Evolutionary conservation across 2,113 vertebrate genomes (phyloP).

Genomic region (Mungos mungo): DNA sequence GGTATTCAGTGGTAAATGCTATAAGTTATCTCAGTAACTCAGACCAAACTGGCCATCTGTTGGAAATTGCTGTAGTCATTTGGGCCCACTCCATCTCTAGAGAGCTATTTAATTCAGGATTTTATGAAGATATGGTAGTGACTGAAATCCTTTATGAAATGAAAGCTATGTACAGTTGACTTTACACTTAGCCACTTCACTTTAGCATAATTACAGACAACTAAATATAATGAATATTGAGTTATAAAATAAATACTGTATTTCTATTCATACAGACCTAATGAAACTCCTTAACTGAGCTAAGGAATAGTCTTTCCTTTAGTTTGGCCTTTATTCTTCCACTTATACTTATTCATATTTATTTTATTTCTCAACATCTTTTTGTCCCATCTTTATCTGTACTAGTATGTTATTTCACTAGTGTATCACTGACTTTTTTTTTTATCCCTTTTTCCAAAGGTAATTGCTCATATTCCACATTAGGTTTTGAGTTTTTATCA

Average conservation of each 20-base stretch:
- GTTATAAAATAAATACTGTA: neutral
- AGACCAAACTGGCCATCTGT: neutral
- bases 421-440: neutral
- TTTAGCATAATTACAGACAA: constrained; percentile 37
- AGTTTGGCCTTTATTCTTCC: neutral
- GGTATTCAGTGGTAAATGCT: neutral
- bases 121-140: neutral
- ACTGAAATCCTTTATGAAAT: neutral
- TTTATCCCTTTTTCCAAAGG: neutral
- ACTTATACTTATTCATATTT: neutral
- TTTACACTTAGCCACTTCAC: neutral
- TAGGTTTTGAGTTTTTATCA: neutral
- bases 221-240: neutral
- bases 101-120: neutral
- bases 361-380: neutral
- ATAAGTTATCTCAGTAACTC: neutral
- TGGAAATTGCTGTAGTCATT: neutral
- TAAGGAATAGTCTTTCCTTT: neutral
- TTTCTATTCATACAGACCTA: neutral
- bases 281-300: neutral
- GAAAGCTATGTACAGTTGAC: neutral
- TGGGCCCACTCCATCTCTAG: neutral
- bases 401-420: neutral
- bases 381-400: neutral
- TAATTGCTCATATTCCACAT: constrained; percentile 25